These are phyloP conservation scores for Orestias chungarensis DNA, from an alignment of 2,797 vertebrate species.

Conservation along the genomic window DNA sequence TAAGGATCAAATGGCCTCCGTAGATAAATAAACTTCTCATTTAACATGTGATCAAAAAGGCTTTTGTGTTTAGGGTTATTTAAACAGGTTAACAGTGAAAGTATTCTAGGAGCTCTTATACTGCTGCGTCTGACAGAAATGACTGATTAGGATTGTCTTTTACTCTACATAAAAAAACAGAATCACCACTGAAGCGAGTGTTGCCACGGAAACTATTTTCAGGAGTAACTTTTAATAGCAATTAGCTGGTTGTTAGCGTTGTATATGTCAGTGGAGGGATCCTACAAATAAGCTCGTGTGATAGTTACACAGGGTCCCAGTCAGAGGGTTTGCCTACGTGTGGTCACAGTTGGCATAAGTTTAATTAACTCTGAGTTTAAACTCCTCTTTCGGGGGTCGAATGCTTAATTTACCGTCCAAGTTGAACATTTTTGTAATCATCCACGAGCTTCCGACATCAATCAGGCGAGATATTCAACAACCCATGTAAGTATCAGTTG, in stretches of 20 bases:
- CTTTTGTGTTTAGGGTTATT: background rate
- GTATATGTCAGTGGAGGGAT: background rate
- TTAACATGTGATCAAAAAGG: background rate
- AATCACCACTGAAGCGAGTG: no score
- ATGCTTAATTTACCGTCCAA: background rate
- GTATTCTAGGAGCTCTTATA: background rate
- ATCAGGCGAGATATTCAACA: background rate
- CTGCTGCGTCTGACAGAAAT: background rate
- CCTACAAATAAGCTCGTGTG: background rate
- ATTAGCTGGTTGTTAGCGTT: background rate
- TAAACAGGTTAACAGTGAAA: background rate
- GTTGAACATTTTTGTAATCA: background rate
- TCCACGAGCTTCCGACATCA: background rate
- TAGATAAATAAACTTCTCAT: background rate
- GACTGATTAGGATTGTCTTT: no score
- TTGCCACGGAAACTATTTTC: constrained; percentile 2
- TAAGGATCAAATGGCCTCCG: background rate
- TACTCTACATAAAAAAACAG: no score
- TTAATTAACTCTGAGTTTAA: background rate
- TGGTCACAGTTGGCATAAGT: background rate
- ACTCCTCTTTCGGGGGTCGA: background rate
- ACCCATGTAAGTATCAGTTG: no score
- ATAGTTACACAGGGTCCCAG: background rate
- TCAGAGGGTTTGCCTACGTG: background rate
- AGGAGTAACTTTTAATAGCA: no score